Base-by-base conservation (phyloP, 2,888 invertebrate species). In the Eupithecia pulchellata region DNA sequence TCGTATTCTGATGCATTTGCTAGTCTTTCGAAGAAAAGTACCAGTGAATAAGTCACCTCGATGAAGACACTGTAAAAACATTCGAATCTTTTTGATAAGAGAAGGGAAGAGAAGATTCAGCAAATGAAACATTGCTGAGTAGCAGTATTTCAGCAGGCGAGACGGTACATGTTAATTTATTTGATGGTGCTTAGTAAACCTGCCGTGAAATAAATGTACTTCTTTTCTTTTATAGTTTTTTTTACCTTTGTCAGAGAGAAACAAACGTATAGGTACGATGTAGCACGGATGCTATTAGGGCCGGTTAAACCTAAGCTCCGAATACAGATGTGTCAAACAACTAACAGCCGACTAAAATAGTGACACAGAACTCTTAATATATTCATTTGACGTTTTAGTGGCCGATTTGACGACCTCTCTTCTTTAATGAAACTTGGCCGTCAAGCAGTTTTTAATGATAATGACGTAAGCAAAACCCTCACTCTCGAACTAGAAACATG, bases 11-110 rank as follows among this genome's bases (percentile, higher is more conserved):
- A 2, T 52, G 25, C 13, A 25, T 52, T 20, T 25, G 52, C 20
- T 47, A 47, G 9, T 47, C n/a, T 20, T 47, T 47, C 20, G 20
- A 52, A n/a, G 52, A 52, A 47, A 52, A 52, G 52, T 52, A 52
- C 20, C 11, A 0, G 9, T 20, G 13, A 52, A 25, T 25, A 9
- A 47, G 25, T 52, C 25, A 52, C 25, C 25, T 25, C 25, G 52
- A 52, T 52, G 13, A 52, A 52, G 52, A 52, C 20, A 25, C 11
- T 25, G 0, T 4, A 13, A 52, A 52, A 52, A 52, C 2, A 42
- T 39, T 20, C 25, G n/a, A 25, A 25, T 47, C 20, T 9, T 20
- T 52, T 52, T 0, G 25, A 47, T 47, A 9, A 20, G 20, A 25
- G n/a, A n/a, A n/a, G n/a, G n/a, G n/a, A n/a, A n/a, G n/a, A n/a